Evolutionary conservation across 2,113 vertebrate species (phyloP).

Genomic region (Speoplatyrhinus poulsoni): DNA sequence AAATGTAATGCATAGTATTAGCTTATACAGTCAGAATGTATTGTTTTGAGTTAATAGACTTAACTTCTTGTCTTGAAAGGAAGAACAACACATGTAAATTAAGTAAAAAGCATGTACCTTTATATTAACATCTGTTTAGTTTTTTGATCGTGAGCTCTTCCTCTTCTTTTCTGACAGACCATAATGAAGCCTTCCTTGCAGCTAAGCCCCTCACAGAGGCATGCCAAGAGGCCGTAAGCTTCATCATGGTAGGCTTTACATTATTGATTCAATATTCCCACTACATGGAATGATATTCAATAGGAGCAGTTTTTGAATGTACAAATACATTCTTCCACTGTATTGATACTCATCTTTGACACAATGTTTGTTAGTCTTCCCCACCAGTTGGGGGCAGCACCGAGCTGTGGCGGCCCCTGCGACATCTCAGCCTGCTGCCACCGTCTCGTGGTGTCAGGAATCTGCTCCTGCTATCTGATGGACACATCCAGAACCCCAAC

Average conservation of each 20-base stretch:
- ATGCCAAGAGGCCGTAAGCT: slow-evolving; percentile 49
- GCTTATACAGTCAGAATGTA: too few species aligned
- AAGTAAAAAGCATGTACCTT: too few species aligned
- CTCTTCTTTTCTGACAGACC: slow-evolving; percentile 63
- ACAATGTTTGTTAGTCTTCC: slow-evolving; percentile 58
- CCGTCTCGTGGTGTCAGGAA: slow-evolving; percentile 78
- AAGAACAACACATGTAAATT: too few species aligned
- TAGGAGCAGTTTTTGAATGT: too few species aligned
- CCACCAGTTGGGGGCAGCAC: slow-evolving; percentile 81
- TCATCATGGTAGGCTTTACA: slow-evolving; percentile 75
- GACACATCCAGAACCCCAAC: slow-evolving; percentile 82
- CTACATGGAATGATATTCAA: too few species aligned
- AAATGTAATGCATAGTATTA: too few species aligned
- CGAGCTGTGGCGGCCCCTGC: slow-evolving; percentile 84
- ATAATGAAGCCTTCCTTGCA: slow-evolving; percentile 77
- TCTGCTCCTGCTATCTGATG: slow-evolving; percentile 86
- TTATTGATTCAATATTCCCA: neutral
- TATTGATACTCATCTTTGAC: neutral
- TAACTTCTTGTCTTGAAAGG: too few species aligned
- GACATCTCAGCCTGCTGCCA: slow-evolving; percentile 78
- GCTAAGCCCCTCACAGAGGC: slow-evolving; percentile 44
- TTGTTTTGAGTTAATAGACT: too few species aligned
- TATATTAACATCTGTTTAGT: too few species aligned
- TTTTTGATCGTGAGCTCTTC: neutral
- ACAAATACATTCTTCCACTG: too few species aligned